These are phyloP conservation scores for Cataglyphis rosenhaueri DNA, from an alignment of 2,888 invertebrate species.

Conservation along the genomic window DNA sequence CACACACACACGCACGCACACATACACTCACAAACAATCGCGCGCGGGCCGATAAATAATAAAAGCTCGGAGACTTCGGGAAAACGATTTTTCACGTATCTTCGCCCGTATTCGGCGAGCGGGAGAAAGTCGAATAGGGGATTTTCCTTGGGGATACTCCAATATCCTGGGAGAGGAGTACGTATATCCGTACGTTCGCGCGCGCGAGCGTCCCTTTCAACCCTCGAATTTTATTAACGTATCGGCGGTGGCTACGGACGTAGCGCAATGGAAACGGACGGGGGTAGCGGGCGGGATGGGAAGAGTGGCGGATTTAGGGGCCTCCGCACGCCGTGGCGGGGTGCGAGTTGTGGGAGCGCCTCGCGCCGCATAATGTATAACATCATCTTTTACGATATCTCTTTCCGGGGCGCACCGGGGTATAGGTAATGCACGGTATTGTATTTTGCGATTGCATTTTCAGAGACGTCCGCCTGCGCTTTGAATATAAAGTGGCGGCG, in stretches of 20 bases:
- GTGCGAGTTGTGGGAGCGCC: slow-evolving; percentile 73
- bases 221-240: slow-evolving; percentile 83
- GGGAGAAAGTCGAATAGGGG: slow-evolving; percentile 74
- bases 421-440: slow-evolving; percentile 84
- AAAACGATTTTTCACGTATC: slow-evolving; percentile 75
- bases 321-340: slow-evolving; percentile 42
- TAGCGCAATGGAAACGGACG: slow-evolving; percentile 44
- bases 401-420: slow-evolving; percentile 76
- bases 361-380: slow-evolving; percentile 83
- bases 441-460: slow-evolving; percentile 85
- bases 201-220: slow-evolving; percentile 77
- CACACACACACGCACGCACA: slow-evolving; percentile 57
- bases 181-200: slow-evolving; percentile 76
- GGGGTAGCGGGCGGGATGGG: slow-evolving; percentile 42
- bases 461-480: slow-evolving; percentile 83
- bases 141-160: slow-evolving; percentile 78
- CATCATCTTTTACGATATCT: slow-evolving; percentile 84
- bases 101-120: slow-evolving; percentile 62
- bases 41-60: slow-evolving; percentile 74
- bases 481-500: slow-evolving; percentile 83
- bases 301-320: slow-evolving; percentile 34
- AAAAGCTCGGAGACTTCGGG: slow-evolving; percentile 73
- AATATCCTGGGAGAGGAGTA: slow-evolving; percentile 76
- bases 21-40: slow-evolving; percentile 72
- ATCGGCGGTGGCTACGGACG: slow-evolving; percentile 76